Evolutionary conservation across 2,113 vertebrate genomes (phyloP).

Genomic region (Climacteris rufus): DNA sequence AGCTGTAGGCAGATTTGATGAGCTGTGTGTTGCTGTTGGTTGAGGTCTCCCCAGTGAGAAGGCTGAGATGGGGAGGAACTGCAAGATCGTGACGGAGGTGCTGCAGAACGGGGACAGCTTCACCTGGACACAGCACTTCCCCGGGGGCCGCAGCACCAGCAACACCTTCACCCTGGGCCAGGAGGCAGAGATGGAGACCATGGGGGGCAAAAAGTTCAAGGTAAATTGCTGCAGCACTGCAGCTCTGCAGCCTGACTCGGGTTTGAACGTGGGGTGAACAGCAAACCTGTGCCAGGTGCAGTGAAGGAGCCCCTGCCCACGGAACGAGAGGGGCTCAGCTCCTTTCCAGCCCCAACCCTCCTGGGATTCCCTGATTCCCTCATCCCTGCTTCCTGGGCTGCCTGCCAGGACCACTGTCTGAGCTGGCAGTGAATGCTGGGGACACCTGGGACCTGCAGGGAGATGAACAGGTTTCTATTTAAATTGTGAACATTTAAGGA

Average conservation of each 20-base stretch:
- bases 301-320: background rate
- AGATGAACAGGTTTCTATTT: background rate
- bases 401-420: background rate
- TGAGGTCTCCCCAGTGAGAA: conserved; percentile 81
- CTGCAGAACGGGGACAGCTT: conserved; percentile 84
- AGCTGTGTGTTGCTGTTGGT: background rate
- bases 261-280: background rate
- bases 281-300: background rate
- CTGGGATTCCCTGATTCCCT: background rate
- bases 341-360: background rate
- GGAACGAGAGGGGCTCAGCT: background rate
- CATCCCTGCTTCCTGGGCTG: background rate
- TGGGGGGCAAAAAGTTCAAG: conserved; percentile 94
- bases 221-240: conserved; percentile 63
- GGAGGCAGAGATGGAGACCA: conserved; percentile 87
- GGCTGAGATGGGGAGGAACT: conserved; percentile 77
- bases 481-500: background rate
- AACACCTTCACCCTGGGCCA: conserved; percentile 85
- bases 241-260: background rate
- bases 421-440: background rate
- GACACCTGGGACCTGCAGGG: background rate
- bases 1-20: background rate
- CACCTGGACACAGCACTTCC: conserved; percentile 84
- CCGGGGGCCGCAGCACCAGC: conserved; percentile 73
- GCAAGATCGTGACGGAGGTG: conserved; percentile 87